Evolutionary conservation across 2,113 vertebrate species (phyloP).

Genomic region (Myrmophylax atrothorax): DNA sequence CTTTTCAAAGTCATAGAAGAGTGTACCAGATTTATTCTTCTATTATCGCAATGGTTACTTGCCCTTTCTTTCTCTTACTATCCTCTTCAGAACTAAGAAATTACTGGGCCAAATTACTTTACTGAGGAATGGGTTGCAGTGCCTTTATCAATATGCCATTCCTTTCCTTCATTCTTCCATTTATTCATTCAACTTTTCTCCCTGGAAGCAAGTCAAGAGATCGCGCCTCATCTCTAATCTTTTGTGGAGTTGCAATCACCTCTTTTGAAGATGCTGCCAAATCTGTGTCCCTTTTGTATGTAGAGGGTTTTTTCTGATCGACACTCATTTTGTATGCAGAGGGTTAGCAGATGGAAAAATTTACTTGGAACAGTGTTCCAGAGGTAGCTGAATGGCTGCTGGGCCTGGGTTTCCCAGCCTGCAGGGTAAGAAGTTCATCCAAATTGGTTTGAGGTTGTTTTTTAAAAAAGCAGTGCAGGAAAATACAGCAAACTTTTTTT

Average conservation of each 20-base stretch:
- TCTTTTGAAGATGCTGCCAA: neutral
- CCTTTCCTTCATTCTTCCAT: neutral
- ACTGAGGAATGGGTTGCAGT: neutral
- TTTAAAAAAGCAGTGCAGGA: neutral
- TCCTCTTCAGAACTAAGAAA: neutral
- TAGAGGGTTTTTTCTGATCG: neutral
- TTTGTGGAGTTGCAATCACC: neutral
- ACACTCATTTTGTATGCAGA: neutral
- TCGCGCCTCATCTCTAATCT: neutral
- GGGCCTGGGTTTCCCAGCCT: neutral
- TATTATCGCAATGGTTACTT: neutral
- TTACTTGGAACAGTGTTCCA: neutral
- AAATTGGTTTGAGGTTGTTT: neutral
- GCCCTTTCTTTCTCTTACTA: neutral
- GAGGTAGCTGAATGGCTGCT: neutral
- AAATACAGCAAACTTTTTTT: neutral
- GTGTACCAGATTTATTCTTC: neutral
- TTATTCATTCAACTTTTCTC: neutral
- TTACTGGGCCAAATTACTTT: neutral
- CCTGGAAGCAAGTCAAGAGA: neutral
- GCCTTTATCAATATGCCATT: neutral
- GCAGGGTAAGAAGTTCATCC: neutral
- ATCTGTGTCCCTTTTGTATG: neutral
- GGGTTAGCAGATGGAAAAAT: neutral
- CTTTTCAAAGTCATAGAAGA: neutral